phyloP scores from a whole-genome alignment of 2,888 invertebrate genomes.

The Imbricaverruca yamaguchii region DNA sequence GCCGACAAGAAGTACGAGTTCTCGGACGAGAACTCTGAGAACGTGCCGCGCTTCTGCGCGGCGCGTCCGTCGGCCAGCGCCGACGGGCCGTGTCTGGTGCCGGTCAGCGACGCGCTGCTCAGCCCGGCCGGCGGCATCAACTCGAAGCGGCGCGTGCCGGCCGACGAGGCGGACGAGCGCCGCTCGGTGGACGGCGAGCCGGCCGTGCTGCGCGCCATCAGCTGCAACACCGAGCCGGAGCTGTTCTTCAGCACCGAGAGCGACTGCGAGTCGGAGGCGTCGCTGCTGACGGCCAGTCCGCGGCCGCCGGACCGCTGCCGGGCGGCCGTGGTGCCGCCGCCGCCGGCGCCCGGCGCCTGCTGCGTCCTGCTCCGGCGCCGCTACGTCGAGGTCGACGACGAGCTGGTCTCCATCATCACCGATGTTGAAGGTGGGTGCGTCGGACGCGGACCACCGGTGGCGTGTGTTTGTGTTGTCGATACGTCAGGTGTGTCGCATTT shows the following conservation, averaged over 20 bases:
- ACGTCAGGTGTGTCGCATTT: no score
- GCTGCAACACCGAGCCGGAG: conserved; percentile 18
- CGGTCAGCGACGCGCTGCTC: conserved; percentile 12
- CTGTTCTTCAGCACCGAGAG: conserved; percentile 4
- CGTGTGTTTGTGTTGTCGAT: no score
- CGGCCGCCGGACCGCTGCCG: conserved; percentile 6
- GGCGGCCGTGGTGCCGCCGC: conserved; percentile 4
- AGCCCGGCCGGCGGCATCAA: conserved; percentile 19
- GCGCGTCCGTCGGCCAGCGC: conserved; percentile 26
- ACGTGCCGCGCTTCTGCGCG: conserved; percentile 32
- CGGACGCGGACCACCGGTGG: neutral
- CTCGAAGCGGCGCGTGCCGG: neutral
- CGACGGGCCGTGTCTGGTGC: neutral
- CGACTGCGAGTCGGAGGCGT: conserved; percentile 10
- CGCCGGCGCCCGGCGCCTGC: conserved; percentile 24
- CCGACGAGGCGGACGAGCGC: neutral
- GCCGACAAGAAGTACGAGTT: conserved; percentile 91
- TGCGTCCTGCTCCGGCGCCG: conserved; percentile 48
- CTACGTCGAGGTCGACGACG: conserved; percentile 62
- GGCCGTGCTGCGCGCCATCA: conserved; percentile 13
- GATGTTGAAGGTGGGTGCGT: conserved; percentile 57
- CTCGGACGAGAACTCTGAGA: conserved; percentile 35
- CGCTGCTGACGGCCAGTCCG: conserved; percentile 16
- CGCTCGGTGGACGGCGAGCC: neutral
- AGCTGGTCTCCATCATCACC: conserved; percentile 61